Percentiles rank a stretch among this genome's conserved stretches.
Evolutionary conservation across 2,113 vertebrate genomes (phyloP).

Genomic region (Sigmodon hispidus): DNA sequence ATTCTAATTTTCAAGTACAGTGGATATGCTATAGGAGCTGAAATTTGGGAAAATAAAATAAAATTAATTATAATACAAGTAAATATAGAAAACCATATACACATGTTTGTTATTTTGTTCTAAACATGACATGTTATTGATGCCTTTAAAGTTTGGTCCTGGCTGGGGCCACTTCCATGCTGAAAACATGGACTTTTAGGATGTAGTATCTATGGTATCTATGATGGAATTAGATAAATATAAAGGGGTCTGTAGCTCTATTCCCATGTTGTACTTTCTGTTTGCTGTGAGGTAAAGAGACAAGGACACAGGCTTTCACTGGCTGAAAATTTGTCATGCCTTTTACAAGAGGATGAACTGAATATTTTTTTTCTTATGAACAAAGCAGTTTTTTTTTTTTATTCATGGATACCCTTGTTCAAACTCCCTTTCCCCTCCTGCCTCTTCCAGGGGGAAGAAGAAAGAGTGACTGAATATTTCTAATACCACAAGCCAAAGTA

Average conservation of each 20-base stretch:
- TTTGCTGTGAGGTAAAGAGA: background rate
- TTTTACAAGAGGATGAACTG: background rate
- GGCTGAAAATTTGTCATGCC: background rate
- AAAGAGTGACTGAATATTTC: too few species aligned
- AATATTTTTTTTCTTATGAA: too few species aligned
- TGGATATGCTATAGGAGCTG: background rate
- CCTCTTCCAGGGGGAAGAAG: too few species aligned
- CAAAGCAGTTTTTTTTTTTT: too few species aligned
- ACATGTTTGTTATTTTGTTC: background rate
- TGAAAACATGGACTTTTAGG: background rate
- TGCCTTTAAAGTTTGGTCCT: background rate
- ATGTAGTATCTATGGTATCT: background rate
- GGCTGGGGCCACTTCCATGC: background rate
- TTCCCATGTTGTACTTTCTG: background rate
- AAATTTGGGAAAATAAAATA: background rate
- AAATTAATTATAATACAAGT: background rate
- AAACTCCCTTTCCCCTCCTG: too few species aligned
- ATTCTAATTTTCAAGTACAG: background rate
- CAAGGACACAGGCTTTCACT: background rate
- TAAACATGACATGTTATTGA: too few species aligned
- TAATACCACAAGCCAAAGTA: background rate
- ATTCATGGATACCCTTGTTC: too few species aligned
- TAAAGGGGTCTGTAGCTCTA: too few species aligned
- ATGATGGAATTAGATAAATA: too few species aligned
- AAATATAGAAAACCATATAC: background rate